Percentiles rank a stretch among this genome's conserved stretches.
Evolutionary conservation across 2,797 vertebrate species (phyloP).

Genomic region (Sebastes miniatus): DNA sequence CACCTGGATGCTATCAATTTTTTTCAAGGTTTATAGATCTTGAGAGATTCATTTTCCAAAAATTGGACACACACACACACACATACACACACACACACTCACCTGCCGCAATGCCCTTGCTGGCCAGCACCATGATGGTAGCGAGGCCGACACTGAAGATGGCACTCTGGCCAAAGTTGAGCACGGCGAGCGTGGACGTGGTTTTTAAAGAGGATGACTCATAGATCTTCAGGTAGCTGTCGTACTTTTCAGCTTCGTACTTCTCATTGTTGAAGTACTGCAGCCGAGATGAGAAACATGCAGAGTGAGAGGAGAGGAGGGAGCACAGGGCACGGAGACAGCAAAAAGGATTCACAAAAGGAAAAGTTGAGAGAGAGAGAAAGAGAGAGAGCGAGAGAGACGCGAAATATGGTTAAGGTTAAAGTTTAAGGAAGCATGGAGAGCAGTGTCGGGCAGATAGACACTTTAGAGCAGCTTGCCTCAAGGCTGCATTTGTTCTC

Average conservation of each 20-base stretch:
- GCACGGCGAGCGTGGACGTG: constrained; percentile 91
- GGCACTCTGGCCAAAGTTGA: constrained; percentile 95
- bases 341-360: constrained; percentile 32
- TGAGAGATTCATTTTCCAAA: not conserved
- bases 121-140: constrained; percentile 93
- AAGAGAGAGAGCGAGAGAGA: constrained; percentile 19
- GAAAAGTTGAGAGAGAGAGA: constrained; percentile 29
- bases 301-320: not conserved
- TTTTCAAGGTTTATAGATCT: not conserved
- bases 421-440: constrained; percentile 61
- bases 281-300: constrained; percentile 31
- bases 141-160: constrained; percentile 96
- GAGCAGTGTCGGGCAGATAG: constrained; percentile 48
- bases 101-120: constrained; percentile 94
- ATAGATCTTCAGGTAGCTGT: constrained; percentile 91
- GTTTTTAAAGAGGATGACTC: constrained; percentile 95
- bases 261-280: constrained; percentile 99
- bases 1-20: too few relatives aligned
- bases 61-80: not conserved
- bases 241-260: constrained; percentile 94
- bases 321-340: constrained; percentile 25
- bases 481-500: constrained; percentile 68
- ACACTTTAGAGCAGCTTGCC: constrained; percentile 57
- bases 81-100: constrained; percentile 28
- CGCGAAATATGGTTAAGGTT: constrained; percentile 58